These are phyloP conservation scores for Drosophila pruinosa DNA, from an alignment of 1,140 invertebrate species.

Conservation along the genomic window DNA sequence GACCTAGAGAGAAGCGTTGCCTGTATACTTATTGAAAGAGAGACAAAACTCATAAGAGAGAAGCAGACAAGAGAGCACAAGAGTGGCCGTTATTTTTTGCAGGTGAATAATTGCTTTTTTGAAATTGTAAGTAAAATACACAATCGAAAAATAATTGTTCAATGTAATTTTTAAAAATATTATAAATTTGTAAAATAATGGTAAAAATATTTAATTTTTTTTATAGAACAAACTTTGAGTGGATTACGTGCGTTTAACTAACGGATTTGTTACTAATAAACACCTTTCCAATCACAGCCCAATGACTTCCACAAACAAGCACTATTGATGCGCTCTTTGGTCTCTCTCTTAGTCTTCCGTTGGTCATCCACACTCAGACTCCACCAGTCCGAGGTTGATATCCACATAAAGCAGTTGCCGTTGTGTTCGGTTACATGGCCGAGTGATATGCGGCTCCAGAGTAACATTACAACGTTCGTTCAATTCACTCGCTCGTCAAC, in stretches of 20 bases:
- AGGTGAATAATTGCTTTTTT: background rate
- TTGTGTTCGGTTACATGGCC: conserved; percentile 46
- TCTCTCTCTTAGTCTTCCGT: conserved; percentile 22
- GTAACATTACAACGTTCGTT: conserved; percentile 59
- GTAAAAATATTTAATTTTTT: background rate
- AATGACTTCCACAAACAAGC: conserved; percentile 45
- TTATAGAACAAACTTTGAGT: background rate
- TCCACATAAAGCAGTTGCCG: conserved; percentile 25
- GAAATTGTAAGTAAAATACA: background rate
- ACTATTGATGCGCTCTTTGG: background rate
- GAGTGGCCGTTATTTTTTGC: background rate
- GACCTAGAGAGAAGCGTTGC: background rate
- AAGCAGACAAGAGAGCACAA: background rate
- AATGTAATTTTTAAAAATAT: background rate
- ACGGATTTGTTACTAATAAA: background rate
- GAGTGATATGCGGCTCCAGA: conserved; percentile 34
- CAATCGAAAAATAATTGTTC: background rate
- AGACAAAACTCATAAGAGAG: background rate
- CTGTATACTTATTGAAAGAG: background rate
- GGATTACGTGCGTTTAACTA: too few relatives aligned
- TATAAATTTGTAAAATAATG: background rate
- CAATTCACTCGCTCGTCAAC: conserved; percentile 70
- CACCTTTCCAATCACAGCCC: background rate
- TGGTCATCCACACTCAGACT: conserved; percentile 5
- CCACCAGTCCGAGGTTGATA: background rate